phyloP scores from a whole-genome alignment of 2,888 invertebrate species.

The Serrognathus titanus region DNA sequence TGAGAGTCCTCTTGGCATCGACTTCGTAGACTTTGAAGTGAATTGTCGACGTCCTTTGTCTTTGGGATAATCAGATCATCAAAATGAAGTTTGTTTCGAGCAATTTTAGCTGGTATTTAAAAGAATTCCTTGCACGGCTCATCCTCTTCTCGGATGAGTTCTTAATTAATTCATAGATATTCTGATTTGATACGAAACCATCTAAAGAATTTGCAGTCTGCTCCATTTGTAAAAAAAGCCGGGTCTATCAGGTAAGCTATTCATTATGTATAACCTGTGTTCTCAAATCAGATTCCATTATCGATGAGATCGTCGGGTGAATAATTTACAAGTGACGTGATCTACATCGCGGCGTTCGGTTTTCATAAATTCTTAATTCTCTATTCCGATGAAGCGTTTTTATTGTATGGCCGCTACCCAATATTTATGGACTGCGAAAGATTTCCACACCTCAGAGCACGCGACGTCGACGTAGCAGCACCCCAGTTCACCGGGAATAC shows the following conservation, averaged over 20 bases:
- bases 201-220: too few relatives aligned
- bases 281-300: constrained; percentile 23
- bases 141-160: too few relatives aligned
- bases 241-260: constrained; percentile 1
- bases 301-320: constrained; percentile 28
- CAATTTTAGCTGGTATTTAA: too few relatives aligned
- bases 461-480: constrained; percentile 28
- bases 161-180: too few relatives aligned
- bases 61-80: too few relatives aligned
- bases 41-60: too few relatives aligned
- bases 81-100: too few relatives aligned
- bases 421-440: constrained; percentile 37
- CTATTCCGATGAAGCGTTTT: constrained; percentile 12
- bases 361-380: constrained; percentile 42
- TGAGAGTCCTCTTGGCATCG: too few relatives aligned
- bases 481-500: constrained; percentile 37
- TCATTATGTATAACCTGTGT: constrained; percentile 16
- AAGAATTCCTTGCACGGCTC: too few relatives aligned
- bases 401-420: constrained; percentile 16
- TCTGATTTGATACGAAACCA: too few relatives aligned
- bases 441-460: constrained; percentile 37
- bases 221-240: too few relatives aligned
- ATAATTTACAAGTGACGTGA: constrained; percentile 34
- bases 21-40: too few relatives aligned
- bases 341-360: constrained; percentile 29